Evolutionary conservation across 2,797 vertebrate genomes (phyloP), one percentile per base, ranked within the genome.

Genomic region (Pangasius larnaudii): DNA sequence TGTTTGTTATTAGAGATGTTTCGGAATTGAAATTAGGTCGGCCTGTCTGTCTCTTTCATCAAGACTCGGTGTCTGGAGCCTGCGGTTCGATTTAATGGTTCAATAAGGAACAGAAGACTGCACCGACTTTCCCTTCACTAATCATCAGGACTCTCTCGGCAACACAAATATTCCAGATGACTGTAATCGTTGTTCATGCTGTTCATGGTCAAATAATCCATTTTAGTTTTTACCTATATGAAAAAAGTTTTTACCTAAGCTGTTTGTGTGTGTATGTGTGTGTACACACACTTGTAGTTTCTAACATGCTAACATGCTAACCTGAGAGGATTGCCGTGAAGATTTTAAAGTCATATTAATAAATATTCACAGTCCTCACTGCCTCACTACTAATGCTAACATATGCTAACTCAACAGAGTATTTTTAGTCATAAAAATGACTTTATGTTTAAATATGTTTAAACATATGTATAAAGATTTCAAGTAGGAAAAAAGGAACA

Each of bases 21-120:
- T 84, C 42, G 9, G 72, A 22, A 59, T 33, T 74, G 75, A 61
- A 88, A 88, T 75, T 74, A 82, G 78, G 39, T 81, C 51, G 74
- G 59, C 6, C 75, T 33, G 9, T 53, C 10, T 71, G 58, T 51
- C 79, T 78, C 46, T 86, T 65, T 79, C 79, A 86, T 90, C 88
- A 46, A 10, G 49, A 49, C 83, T 75, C 24, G 2, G 19, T 16
- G 49, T 39, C 87, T 67, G 83, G 53, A 75, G 69, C 83, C 46
- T 71, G 51, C 18, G 83, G 75, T 85, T 77, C 13, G 51, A 85
- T 53, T 80, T 71, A 85, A 88, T 71, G 30, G 27, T 67, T 86
- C 67, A 75, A 85, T 75, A 82, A 86, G 58, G 84, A 89, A 82
- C 61, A 90, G 75, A 91, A 39, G 49, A 78, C 19, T 4, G 24